Conservation (phyloP, 2,113 vertebrate genomes). For the Clarias macrocephalus region DNA sequence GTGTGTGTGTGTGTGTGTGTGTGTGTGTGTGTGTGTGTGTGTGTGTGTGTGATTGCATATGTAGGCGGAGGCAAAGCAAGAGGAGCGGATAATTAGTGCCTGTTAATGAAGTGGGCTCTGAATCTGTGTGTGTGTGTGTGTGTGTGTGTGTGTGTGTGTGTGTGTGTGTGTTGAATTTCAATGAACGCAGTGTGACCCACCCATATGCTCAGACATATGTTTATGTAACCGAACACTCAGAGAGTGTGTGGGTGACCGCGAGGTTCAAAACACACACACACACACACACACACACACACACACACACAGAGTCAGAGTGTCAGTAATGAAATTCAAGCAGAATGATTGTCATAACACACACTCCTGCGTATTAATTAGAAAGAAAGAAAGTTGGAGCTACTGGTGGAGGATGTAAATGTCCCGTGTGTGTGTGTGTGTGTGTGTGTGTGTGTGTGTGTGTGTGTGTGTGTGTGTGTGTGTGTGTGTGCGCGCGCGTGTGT, state of each 20-base stretch:
- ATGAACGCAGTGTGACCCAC: not conserved
- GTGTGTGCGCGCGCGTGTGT: too few species aligned
- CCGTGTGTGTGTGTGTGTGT: not conserved
- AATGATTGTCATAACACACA: constrained; percentile 30
- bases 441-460: not conserved
- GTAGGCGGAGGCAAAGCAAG: constrained; percentile 44
- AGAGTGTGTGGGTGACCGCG: constrained; percentile 2
- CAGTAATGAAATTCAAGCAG: constrained; percentile 8
- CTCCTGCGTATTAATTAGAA: constrained; percentile 20
- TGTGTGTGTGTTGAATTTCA: constrained; percentile 11
- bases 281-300: constrained; percentile 24
- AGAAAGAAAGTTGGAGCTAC: not conserved
- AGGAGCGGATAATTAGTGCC: constrained; percentile 47
- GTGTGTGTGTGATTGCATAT: constrained; percentile 19
- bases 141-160: not conserved
- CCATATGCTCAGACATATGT: constrained; percentile 33
- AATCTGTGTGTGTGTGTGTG: constrained; percentile 23
- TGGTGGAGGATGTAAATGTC: not conserved
- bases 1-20: too few species aligned
- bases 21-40: too few species aligned
- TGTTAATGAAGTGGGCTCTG: constrained; percentile 41
- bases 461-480: not conserved
- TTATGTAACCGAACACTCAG: constrained; percentile 14
- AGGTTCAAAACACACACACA: not conserved
- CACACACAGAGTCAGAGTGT: not conserved